These are phyloP conservation scores for Tetragonula carbonaria DNA, from an alignment of 2,888 invertebrate genomes.

Conservation along the genomic window DNA sequence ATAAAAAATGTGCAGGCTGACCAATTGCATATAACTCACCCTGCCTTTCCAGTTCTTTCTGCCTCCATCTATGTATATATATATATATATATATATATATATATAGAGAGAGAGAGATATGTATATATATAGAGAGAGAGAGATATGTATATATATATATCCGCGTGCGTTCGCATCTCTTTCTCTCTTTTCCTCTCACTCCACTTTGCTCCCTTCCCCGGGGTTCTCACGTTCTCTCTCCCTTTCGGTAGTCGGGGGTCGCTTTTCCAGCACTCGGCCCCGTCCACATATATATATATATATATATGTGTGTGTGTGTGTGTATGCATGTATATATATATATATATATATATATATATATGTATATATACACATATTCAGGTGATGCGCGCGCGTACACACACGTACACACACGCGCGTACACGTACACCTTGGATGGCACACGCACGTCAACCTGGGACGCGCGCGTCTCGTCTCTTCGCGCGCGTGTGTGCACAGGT, in stretches of 20 bases:
- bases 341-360: not conserved
- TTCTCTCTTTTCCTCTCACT: conserved; percentile 34
- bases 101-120: not conserved
- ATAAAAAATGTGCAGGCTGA: conserved; percentile 79
- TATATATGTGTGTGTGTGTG: no score
- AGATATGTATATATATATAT: conserved; percentile 68
- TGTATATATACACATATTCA: conserved; percentile 52
- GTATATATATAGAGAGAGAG: conserved; percentile 28
- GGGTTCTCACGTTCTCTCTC: conserved; percentile 47
- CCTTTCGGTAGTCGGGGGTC: conserved; percentile 61
- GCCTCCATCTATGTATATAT: conserved; percentile 54
- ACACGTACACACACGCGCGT: conserved; percentile 5
- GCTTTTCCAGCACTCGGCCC: conserved; percentile 66
- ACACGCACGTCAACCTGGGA: conserved; percentile 11
- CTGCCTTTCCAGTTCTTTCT: conserved; percentile 74
- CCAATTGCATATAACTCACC: conserved; percentile 82
- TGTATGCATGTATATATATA: not conserved
- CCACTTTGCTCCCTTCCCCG: conserved; percentile 20
- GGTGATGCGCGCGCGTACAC: conserved; percentile 38
- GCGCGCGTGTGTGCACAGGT: conserved; percentile 12
- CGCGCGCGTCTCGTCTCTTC: not conserved
- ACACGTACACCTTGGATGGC: conserved; percentile 7
- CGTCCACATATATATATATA: conserved; percentile 59
- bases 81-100: no score
- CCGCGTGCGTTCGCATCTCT: conserved; percentile 57